Evolutionary conservation across 1,140 invertebrate genomes (phyloP), one percentile per base, ranked within the genome.

Genomic region (Drosophila auraria): DNA sequence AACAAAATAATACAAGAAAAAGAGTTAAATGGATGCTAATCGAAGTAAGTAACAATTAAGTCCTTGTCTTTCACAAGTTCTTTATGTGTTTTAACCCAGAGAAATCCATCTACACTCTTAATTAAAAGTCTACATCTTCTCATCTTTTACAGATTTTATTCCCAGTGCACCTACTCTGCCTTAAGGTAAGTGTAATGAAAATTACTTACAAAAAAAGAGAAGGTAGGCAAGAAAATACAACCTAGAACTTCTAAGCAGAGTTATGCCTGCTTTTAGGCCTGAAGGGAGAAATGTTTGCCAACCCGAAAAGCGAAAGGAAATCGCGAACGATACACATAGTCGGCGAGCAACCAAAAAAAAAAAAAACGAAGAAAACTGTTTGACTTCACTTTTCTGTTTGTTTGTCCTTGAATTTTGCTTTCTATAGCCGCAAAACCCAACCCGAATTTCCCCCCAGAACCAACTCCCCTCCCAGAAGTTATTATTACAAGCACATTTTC

Each of bases 401-500:
- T 87, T 89, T 90, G 84, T 89, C 84, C 84, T 89, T 89, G 84
- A 89, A 89, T 84, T 89, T 90, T 79, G 54, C 57, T 64, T 69
- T 57, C 56, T 60, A 54, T 49, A 45, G 42, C 54, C 44, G 47
- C 56, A 72, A 54, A 65, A 74, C 42, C 78, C 49, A 74, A 69
- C 72, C 51, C 54, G 30, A 72, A 61, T 65, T 54, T 44, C 45
- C 25, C 62, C 27, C 17, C n/a, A n/a, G 6, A 11, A 11, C 30
- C 30, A 33, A 14, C 49, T 14, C 23, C 14, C 11, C 49, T 33
- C 9, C 45, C 23, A 57, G 36, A 51, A 70, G 73, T 89, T 87
- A 87, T 87, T 87, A 87, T 89, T 89, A 89, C 84, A 83, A 87
- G 81, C 78, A 84, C 84, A 89, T 90, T 89, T 90, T 89, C 86